Percentiles rank a stretch among this genome's conserved stretches.
These are phyloP conservation scores for Psilopsiagon aurifrons DNA, from an alignment of 2,113 vertebrate species.

Conservation along the genomic window DNA sequence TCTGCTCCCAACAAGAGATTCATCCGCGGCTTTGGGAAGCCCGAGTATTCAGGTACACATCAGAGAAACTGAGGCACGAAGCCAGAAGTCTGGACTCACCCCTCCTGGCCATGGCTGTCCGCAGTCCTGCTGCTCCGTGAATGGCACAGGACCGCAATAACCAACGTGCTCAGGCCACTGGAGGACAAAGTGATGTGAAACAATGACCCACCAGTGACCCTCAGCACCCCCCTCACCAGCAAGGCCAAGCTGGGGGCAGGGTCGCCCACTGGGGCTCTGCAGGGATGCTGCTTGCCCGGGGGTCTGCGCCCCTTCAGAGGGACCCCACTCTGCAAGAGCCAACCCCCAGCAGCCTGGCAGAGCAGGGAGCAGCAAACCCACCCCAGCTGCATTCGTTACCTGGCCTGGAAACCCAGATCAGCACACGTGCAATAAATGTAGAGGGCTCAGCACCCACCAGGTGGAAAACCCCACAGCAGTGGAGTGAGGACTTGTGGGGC, in stretches of 20 bases:
- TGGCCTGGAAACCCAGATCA: background rate
- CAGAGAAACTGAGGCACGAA: background rate
- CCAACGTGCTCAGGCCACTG: background rate
- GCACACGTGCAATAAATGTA: background rate
- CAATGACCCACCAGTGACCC: background rate
- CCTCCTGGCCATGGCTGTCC: background rate
- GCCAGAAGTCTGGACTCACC: background rate
- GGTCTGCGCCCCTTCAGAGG: background rate
- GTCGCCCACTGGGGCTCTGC: background rate
- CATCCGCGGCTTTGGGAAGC: background rate
- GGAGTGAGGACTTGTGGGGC: background rate
- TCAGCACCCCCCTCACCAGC: background rate
- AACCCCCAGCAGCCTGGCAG: accelerated
- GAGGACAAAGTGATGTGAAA: background rate
- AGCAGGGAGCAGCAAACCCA: background rate
- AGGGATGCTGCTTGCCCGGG: background rate
- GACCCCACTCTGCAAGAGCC: background rate
- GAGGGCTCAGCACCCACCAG: background rate
- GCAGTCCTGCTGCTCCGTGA: accelerated
- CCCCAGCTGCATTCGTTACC: accelerated
- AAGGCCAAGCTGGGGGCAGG: accelerated
- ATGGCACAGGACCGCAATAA: background rate
- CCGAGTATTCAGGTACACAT: accelerated
- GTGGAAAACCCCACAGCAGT: background rate
- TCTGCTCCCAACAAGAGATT: background rate